Evolutionary conservation across 2,888 invertebrate genomes (phyloP).

Genomic region (Erebia ligea): DNA sequence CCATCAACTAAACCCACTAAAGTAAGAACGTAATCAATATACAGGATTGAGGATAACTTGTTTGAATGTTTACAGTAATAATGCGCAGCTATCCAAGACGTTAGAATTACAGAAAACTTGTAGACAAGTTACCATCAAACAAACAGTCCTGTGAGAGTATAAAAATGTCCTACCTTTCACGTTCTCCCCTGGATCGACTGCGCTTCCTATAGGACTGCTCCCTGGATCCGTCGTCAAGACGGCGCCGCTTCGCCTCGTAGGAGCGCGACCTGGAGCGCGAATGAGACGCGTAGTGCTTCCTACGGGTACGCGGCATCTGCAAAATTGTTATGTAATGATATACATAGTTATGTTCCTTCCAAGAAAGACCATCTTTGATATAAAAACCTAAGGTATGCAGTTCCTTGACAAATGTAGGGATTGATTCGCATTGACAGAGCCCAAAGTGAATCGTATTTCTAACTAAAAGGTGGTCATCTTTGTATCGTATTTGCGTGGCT

Average conservation of each 20-base stretch:
- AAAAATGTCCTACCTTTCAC: conserved; percentile 82
- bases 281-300: conserved; percentile 89
- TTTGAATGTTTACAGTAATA: background rate
- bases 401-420: background rate
- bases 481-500: no score
- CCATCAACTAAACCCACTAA: background rate
- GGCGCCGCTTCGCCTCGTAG: conserved; percentile 87
- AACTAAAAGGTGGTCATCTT: no score
- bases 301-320: conserved; percentile 92
- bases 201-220: conserved; percentile 76
- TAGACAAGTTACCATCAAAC: no score
- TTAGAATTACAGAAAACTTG: conserved; percentile 4
- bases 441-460: no score
- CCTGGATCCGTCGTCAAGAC: conserved; percentile 83
- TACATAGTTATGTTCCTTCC: background rate
- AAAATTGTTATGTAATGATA: conserved; percentile 32
- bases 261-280: conserved; percentile 83
- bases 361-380: background rate
- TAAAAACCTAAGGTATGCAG: conserved; percentile 10
- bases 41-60: background rate
- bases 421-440: no score
- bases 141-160: no score
- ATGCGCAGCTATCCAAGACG: background rate
- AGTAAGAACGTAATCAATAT: background rate
- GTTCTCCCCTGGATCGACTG: conserved; percentile 75